Conservation (phyloP, 2,888 invertebrate species). For the Serripes groenlandicus region DNA sequence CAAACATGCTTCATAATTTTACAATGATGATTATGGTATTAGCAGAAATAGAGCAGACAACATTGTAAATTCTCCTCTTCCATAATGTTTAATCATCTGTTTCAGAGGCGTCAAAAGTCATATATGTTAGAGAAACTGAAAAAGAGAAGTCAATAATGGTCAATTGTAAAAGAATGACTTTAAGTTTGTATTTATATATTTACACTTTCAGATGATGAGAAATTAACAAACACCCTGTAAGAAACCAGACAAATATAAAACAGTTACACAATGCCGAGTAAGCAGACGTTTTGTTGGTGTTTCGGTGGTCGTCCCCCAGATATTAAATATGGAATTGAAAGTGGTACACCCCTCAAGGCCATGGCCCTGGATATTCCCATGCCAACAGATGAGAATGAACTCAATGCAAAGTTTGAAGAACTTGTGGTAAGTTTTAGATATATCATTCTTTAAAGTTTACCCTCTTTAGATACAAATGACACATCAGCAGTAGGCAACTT, state of each 20-base stretch:
- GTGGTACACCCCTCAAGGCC: constrained; percentile 88
- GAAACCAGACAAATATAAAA: background rate
- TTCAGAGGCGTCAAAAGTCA: too few species aligned
- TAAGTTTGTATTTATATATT: background rate
- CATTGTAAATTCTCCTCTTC: too few species aligned
- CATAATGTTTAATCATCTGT: too few species aligned
- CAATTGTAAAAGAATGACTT: too few species aligned
- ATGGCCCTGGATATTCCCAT: constrained; percentile 92
- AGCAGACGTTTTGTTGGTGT: constrained; percentile 85
- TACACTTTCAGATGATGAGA: constrained; percentile 18
- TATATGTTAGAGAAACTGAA: too few species aligned
- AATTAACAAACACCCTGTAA: background rate
- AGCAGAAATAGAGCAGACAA: too few species aligned
- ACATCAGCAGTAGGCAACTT: too few species aligned
- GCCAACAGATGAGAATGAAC: constrained; percentile 95
- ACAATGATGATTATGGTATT: background rate
- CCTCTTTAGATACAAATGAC: too few species aligned
- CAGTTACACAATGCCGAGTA: constrained; percentile 65
- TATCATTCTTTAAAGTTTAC: too few species aligned
- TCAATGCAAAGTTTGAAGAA: constrained; percentile 97
- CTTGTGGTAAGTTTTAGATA: constrained; percentile 94
- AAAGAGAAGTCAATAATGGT: too few species aligned
- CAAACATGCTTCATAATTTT: background rate
- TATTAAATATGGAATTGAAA: constrained; percentile 97
- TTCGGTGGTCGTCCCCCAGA: constrained; percentile 93